Base-by-base conservation (phyloP, 2,113 vertebrate species). In the Anoura caudifer region DNA sequence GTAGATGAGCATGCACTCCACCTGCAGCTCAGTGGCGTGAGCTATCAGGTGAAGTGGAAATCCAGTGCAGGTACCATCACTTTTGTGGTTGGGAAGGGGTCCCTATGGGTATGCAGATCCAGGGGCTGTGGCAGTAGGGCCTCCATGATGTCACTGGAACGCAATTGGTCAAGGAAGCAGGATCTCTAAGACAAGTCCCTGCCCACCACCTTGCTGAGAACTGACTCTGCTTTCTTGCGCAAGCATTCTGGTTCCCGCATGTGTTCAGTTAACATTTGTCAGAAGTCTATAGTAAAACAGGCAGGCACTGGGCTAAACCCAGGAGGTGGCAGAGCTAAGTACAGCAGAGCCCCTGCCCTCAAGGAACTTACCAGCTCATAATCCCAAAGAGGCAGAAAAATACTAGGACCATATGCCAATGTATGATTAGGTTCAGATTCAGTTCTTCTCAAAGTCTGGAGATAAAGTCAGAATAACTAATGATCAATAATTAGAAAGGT, bases 101-200 rank as follows among this genome's bases (percentile, higher is more conserved):
- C 50, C 7, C 26, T n/a, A 6, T 6, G 6, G 36, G 54, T 28
- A 24, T n/a, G 26, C 14, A 61, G 41, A 38, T 24, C 70, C 88
- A 36, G 26, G 3, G 38, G 24, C 43, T 6, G 3, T n/a, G 41
- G 38, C 4, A 2, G 17, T 1, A 5, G 50, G 59, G 15, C 8
- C 26, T 79, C 69, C 15, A 0, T 16, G 36, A 28, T 43, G 82
- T 67, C n/a, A 19, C 69, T 19, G 24, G 43, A n/a, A 45, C 16
- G 33, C 26, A 16, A 11, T 7, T 67, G 59, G 17, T 8, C 38
- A 24, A 24, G 38, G 36, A 59, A 67, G 4, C 36, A 38, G 31
- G 47, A 50, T 11, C 6, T 22, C 41, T 52, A 20, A 26, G 17
- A 9, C 24, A 16, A 2, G 9, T 31, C 61, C 45, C 14, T 33